Conservation (phyloP, 2,797 vertebrate genomes). For the Bucorvus abyssinicus region DNA sequence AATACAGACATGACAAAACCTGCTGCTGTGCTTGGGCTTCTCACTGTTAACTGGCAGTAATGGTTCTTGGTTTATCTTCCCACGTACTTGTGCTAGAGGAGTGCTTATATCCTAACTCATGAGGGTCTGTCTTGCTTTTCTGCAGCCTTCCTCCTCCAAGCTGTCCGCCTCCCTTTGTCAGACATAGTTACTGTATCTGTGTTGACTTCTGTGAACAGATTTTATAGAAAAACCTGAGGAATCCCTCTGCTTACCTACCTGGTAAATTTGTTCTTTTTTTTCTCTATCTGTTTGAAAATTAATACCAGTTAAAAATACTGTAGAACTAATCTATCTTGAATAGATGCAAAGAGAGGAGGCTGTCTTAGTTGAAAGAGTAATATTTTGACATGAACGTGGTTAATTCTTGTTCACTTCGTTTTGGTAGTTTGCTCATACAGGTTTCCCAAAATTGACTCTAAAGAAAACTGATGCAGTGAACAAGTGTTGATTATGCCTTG, state of each 20-base stretch:
- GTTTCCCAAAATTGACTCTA: background rate
- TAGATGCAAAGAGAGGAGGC: background rate
- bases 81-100: fast-evolving
- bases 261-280: background rate
- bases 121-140: background rate
- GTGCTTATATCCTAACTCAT: background rate
- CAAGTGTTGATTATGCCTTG: background rate
- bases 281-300: background rate
- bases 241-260: background rate
- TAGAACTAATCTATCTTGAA: background rate
- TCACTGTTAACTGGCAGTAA: background rate
- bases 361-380: background rate
- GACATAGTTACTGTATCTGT: background rate
- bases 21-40: background rate
- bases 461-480: background rate
- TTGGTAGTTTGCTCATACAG: background rate
- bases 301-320: background rate
- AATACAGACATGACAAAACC: background rate
- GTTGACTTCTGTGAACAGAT: background rate
- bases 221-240: background rate
- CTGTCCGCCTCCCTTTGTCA: background rate
- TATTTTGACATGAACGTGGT: background rate
- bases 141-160: background rate
- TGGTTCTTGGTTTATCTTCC: background rate
- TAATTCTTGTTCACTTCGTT: background rate